A percentile compares a stretch with the other conserved stretches of the same genome.
Conservation (phyloP, 1,140 invertebrate genomes). For the Nomia melanderi region DNA sequence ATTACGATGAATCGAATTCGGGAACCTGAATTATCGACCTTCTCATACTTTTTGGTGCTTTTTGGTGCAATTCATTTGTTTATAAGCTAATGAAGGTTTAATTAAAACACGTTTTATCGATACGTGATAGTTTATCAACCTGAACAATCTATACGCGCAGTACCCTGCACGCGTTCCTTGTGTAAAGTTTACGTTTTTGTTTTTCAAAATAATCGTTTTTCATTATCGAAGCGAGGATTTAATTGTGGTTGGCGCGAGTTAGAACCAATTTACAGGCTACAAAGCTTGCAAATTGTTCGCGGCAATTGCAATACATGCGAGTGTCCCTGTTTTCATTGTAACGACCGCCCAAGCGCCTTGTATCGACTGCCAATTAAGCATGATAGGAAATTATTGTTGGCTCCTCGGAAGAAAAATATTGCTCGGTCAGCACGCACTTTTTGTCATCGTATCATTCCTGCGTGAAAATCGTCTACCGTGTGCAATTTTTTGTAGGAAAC, state of each 20-base stretch:
- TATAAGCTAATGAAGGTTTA: too few relatives aligned
- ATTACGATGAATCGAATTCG: too few relatives aligned
- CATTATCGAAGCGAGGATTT: conserved; percentile 28
- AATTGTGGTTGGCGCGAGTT: conserved; percentile 15
- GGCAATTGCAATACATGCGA: conserved; percentile 55
- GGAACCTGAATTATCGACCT: too few relatives aligned
- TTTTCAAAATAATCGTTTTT: neutral
- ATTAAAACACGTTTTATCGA: too few relatives aligned
- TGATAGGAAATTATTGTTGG: conserved; percentile 40
- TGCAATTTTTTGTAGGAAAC: neutral
- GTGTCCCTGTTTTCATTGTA: conserved; percentile 14
- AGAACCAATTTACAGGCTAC: conserved; percentile 39
- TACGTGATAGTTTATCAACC: too few relatives aligned
- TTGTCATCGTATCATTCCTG: neutral
- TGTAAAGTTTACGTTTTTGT: neutral
- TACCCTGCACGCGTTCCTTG: neutral
- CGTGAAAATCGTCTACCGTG: too few relatives aligned
- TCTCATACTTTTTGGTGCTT: too few relatives aligned
- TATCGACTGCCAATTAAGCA: conserved; percentile 51
- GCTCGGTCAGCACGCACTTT: conserved; percentile 5
- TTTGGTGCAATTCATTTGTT: too few relatives aligned
- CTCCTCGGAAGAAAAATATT: conserved; percentile 28
- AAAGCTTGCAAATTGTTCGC: conserved; percentile 45
- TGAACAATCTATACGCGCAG: too few relatives aligned
- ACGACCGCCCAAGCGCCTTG: conserved; percentile 26